Base-by-base conservation (phyloP, 1,140 invertebrate genomes). In the Lepidurus couesii region DNA sequence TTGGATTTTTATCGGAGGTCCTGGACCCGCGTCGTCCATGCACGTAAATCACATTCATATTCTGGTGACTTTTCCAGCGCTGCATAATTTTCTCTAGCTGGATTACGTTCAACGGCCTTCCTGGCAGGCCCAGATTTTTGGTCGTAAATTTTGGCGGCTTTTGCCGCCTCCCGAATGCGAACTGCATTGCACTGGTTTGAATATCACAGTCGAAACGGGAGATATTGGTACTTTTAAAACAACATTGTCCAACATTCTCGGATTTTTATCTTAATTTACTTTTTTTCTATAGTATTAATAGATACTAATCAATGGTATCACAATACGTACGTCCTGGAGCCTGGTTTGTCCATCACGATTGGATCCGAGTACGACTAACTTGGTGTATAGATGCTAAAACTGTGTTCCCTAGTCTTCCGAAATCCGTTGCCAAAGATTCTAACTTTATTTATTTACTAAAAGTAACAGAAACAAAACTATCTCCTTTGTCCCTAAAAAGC, bases 1-100 rank as follows among this genome's bases (percentile, higher is more conserved):
- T 87, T 97, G 95, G 88, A 92, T 98, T 81, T 96, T 98, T 84
- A 92, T 98, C 89, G 89, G 88, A 44, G 93, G 93, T 76, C 95
- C 94, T 82, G 93, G 95, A 81, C 91, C 94, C 84, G 95, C 95
- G 80, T 95, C 95, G 53, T 90, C 94, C 47, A 92, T 97, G 91
- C 96, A 98, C 88, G 95, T 97, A 88, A 89, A 89, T 89, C 7
- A n/a, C 43, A 43, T 34, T 43, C 7, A 34, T 74, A 26, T 75
- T 82, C 47, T n/a, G 26, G 34, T 45, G 75, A 45, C 44, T 75
- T 11, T 74, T 53, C n/a, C 16, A 44, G 26, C 9, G 21, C 11
- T 44, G 34, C 21, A n/a, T 75, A 43, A 26, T 44, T 75, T 80
- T 65, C 43, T 81, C 21, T 79, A 88, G 86, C 80, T 88, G 44